phyloP scores from a whole-genome alignment of 2,888 invertebrate genomes.

The Lasioglossum vierecki region DNA sequence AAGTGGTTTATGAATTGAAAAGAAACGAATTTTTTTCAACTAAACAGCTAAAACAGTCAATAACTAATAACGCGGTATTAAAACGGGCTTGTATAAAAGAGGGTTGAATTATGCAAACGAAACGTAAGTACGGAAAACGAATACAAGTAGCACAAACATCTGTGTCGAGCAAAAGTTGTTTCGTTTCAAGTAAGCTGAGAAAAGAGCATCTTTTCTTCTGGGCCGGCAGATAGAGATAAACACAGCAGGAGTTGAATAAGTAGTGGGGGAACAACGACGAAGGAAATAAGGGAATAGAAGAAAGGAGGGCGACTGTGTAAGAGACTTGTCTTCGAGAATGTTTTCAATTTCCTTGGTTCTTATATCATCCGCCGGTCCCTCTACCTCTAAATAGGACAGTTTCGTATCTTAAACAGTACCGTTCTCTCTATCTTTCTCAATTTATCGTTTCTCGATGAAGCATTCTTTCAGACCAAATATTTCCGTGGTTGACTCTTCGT shows the following conservation, averaged over 20 bases:
- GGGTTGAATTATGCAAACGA: neutral
- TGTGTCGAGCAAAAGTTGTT: constrained; percentile 28
- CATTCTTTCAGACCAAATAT: neutral
- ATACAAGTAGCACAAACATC: constrained; percentile 4
- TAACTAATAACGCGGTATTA: neutral
- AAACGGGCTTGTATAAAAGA: too few relatives aligned
- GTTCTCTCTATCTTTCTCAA: neutral
- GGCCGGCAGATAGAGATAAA: constrained; percentile 28
- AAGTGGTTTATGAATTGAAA: too few relatives aligned
- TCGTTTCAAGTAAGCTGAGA: constrained; percentile 28
- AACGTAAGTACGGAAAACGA: constrained; percentile 19
- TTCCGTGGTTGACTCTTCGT: neutral
- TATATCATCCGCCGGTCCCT: neutral
- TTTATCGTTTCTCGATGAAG: neutral
- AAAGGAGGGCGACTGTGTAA: constrained; percentile 25
- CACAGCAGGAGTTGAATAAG: constrained; percentile 12
- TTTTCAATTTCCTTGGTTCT: constrained; percentile 57
- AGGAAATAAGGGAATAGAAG: neutral
- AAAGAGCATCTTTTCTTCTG: constrained; percentile 23
- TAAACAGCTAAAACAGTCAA: too few relatives aligned
- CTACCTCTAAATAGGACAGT: constrained; percentile 1
- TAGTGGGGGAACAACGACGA: neutral
- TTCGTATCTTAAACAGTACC: neutral
- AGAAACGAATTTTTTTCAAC: too few relatives aligned
- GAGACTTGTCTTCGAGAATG: constrained; percentile 41